Evolutionary conservation across 2,797 vertebrate genomes (phyloP).

Genomic region (Dryobates pubescens): DNA sequence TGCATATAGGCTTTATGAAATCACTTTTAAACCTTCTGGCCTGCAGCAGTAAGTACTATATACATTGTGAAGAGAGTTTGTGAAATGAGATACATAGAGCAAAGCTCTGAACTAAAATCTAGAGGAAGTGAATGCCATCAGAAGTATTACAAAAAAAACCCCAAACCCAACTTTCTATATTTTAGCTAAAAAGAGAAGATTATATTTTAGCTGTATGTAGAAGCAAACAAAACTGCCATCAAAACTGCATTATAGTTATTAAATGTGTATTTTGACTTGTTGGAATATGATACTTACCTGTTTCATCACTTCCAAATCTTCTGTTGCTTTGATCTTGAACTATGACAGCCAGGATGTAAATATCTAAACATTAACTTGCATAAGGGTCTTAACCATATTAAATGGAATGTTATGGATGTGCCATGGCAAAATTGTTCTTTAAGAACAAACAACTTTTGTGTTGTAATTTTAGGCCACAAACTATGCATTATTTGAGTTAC

Average conservation of each 20-base stretch:
- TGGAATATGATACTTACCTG: background rate
- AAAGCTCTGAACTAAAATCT: conserved; percentile 31
- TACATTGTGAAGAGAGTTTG: background rate
- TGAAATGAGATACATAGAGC: background rate
- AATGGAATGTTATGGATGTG: background rate
- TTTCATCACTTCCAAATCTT: conserved; percentile 21
- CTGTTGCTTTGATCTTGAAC: conserved; percentile 27
- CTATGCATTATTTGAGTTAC: background rate
- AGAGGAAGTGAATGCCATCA: background rate
- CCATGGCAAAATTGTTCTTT: background rate
- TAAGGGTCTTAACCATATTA: background rate
- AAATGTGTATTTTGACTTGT: conserved; percentile 44
- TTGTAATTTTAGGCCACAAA: background rate
- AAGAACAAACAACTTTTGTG: background rate
- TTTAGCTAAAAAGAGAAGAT: too few relatives aligned
- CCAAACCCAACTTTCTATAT: background rate
- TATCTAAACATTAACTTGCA: background rate
- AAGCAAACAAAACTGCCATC: conserved; percentile 9
- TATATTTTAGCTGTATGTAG: conserved; percentile 28
- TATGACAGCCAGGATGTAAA: conserved; percentile 7
- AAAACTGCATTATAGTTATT: conserved; percentile 22
- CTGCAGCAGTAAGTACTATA: background rate
- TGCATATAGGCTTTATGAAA: conserved; percentile 29
- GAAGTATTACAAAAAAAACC: conserved; percentile 21
- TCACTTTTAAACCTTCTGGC: conserved; percentile 36